phyloP scores from a whole-genome alignment of 2,797 vertebrate genomes.

The Sebastes trivittatus region DNA sequence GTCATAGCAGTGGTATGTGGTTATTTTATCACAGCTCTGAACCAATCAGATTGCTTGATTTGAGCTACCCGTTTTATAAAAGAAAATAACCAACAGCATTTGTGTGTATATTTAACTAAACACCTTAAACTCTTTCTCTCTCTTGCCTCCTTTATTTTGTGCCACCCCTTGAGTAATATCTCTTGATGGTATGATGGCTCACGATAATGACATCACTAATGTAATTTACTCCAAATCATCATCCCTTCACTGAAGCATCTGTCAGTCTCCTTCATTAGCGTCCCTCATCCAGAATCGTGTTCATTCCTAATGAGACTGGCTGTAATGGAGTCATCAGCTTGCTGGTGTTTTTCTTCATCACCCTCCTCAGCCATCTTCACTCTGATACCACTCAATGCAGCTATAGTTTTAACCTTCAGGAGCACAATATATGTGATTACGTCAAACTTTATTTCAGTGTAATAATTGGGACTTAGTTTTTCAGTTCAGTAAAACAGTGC shows the following conservation, averaged over 20 bases:
- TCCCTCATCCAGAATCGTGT: slow-evolving; percentile 58
- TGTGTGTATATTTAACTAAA: neutral
- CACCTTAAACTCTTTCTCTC: neutral
- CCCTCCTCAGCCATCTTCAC: slow-evolving; percentile 48
- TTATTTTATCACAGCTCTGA: accelerated
- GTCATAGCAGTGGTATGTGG: neutral
- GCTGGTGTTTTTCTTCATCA: slow-evolving; percentile 37
- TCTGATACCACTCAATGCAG: slow-evolving; percentile 16
- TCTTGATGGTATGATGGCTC: slow-evolving; percentile 60
- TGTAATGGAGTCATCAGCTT: slow-evolving; percentile 70
- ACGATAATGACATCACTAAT: slow-evolving; percentile 73
- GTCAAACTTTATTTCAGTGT: neutral
- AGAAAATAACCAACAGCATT: neutral
- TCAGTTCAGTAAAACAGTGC: neutral
- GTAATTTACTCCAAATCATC: slow-evolving; percentile 77
- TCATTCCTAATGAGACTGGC: slow-evolving; percentile 62
- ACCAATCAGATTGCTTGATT: neutral
- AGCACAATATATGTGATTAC: slow-evolving; percentile 7
- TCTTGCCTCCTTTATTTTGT: slow-evolving; percentile 28
- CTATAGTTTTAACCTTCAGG: slow-evolving; percentile 14
- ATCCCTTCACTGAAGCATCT: slow-evolving; percentile 73
- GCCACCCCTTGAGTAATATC: slow-evolving; percentile 22
- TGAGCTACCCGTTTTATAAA: accelerated
- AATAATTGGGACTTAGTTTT: neutral
- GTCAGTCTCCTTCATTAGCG: slow-evolving; percentile 76